These are phyloP conservation scores for Pelecanoides urinatrix DNA, from an alignment of 2,113 vertebrate genomes.

Conservation along the genomic window DNA sequence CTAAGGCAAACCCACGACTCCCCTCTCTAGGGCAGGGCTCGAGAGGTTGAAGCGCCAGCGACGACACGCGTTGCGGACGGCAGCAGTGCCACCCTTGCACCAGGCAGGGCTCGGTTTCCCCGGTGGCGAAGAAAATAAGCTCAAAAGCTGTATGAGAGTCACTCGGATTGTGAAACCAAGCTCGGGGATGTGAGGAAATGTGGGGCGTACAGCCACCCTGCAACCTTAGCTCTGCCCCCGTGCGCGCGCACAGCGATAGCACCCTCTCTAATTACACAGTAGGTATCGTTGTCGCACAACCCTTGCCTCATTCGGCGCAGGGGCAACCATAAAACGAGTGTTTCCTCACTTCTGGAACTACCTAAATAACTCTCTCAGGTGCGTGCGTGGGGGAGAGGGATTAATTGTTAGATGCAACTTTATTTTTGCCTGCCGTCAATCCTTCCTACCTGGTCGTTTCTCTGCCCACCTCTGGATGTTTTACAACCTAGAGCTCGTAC, in stretches of 20 bases:
- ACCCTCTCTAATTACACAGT: not conserved
- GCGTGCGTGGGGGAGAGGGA: not conserved
- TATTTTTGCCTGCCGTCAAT: not conserved
- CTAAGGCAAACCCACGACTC: not conserved
- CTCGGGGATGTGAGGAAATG: accelerated
- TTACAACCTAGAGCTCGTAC: not conserved
- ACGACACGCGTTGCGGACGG: accelerated
- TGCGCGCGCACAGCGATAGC: not conserved
- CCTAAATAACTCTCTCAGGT: not conserved
- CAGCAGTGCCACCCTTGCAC: not conserved
- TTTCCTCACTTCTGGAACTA: not conserved
- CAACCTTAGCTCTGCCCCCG: not conserved
- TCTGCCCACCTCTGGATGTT: not conserved
- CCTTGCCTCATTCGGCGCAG: not conserved
- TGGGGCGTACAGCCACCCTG: not conserved
- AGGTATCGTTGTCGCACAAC: not conserved
- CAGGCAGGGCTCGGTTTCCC: not conserved
- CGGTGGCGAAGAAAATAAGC: not conserved
- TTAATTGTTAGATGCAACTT: not conserved
- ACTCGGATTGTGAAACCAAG: not conserved
- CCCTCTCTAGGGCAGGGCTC: not conserved
- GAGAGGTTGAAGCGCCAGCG: not conserved
- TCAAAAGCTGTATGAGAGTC: not conserved
- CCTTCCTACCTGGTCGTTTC: not conserved
- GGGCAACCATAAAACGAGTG: not conserved